These are phyloP conservation scores for Furnarius figulus DNA, from an alignment of 2,113 vertebrate genomes.

Conservation along the genomic window DNA sequence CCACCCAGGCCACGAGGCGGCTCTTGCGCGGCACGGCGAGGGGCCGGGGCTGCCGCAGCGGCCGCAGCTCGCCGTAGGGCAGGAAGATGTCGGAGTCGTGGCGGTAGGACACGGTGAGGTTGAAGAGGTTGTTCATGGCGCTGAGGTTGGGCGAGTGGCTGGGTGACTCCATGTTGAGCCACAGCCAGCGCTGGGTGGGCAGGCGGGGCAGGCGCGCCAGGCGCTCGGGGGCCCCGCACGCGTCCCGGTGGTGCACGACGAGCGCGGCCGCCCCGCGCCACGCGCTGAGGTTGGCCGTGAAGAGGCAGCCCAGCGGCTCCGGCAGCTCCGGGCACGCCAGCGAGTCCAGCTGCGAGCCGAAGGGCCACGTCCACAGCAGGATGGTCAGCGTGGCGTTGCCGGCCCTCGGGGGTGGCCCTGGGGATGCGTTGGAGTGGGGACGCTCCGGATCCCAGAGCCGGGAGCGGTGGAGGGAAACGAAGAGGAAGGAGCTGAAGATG, in stretches of 20 bases:
- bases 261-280: neutral
- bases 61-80: constrained; percentile 54
- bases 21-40: constrained; percentile 20
- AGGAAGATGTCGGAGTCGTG: constrained; percentile 53
- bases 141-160: neutral
- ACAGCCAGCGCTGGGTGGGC: constrained; percentile 44
- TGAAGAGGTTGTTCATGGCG: constrained; percentile 44
- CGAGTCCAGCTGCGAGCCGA: rapidly evolving
- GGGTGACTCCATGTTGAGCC: constrained; percentile 57
- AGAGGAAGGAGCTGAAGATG: neutral
- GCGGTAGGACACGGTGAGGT: constrained; percentile 64
- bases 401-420: too few species aligned
- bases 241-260: constrained; percentile 46
- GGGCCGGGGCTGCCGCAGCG: neutral
- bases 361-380: constrained; percentile 60
- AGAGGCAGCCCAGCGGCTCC: neutral
- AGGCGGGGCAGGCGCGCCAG: neutral
- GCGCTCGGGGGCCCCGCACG: rapidly evolving
- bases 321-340: neutral
- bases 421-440: too few species aligned
- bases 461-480: neutral
- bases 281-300: neutral
- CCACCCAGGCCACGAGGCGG: constrained; percentile 76
- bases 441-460: too few species aligned
- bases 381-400: neutral